phyloP scores from a whole-genome alignment of 2,113 vertebrate genomes.

The Helogale parvula region DNA sequence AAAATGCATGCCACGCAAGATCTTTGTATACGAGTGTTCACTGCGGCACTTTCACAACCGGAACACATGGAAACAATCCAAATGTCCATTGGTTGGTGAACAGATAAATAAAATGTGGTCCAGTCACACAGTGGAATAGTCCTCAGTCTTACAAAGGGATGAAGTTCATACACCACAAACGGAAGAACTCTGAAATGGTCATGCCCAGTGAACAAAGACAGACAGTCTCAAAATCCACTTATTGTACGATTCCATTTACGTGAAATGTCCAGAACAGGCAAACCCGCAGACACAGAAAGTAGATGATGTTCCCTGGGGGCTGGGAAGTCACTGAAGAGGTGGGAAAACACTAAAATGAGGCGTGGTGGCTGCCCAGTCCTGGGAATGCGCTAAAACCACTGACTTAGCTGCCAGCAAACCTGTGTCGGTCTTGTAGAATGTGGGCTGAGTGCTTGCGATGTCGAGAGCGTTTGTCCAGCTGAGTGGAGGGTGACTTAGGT shows the following conservation, averaged over 20 bases:
- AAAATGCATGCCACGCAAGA: neutral
- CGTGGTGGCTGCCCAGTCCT: too few relatives aligned
- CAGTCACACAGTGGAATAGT: neutral
- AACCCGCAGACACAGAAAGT: too few relatives aligned
- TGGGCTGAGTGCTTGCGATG: neutral
- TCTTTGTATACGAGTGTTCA: too few relatives aligned
- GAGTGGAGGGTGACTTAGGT: neutral
- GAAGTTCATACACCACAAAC: fast-evolving
- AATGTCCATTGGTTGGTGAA: neutral
- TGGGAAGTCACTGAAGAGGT: neutral
- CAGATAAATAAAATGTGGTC: too few relatives aligned
- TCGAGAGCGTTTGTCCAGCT: neutral
- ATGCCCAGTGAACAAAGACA: too few relatives aligned
- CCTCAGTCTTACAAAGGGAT: neutral
- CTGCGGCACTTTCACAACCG: neutral
- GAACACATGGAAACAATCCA: neutral
- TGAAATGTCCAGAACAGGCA: neutral
- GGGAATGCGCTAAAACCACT: neutral
- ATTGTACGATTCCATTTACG: fast-evolving
- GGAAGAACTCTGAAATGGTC: fast-evolving
- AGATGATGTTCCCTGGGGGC: too few relatives aligned
- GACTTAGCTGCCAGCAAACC: neutral
- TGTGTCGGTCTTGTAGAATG: neutral
- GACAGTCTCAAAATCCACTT: neutral
- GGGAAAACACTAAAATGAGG: neutral